These are phyloP conservation scores for Anthophora plumipes DNA, from an alignment of 2,888 invertebrate species.

Conservation along the genomic window DNA sequence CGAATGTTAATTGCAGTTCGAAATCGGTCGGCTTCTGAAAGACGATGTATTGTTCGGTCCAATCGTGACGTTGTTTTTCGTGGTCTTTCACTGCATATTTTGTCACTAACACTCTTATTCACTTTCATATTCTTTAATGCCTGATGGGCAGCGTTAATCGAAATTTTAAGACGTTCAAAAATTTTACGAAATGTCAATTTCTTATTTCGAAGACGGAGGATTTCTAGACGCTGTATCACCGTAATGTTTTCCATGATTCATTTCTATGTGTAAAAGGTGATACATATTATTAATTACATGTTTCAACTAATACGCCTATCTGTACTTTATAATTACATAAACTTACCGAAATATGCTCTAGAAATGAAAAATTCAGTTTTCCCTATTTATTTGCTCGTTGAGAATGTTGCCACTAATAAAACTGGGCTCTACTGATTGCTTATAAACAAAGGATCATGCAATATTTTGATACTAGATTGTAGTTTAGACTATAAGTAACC, in stretches of 20 bases:
- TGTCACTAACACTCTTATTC: background rate
- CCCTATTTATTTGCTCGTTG: too few species aligned
- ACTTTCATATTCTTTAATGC: conserved; percentile 4
- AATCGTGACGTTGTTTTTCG: conserved; percentile 5
- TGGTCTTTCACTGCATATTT: background rate
- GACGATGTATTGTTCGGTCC: background rate
- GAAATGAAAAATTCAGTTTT: too few species aligned
- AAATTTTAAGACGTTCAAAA: conserved; percentile 1
- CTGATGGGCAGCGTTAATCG: background rate
- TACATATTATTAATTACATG: background rate
- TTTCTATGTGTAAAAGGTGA: conserved; percentile 1
- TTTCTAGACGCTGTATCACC: background rate
- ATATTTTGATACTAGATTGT: too few species aligned
- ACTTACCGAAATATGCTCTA: too few species aligned
- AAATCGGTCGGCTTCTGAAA: conserved; percentile 2
- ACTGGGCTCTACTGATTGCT: too few species aligned
- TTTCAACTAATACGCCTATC: too few species aligned
- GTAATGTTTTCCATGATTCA: background rate
- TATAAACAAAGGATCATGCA: too few species aligned
- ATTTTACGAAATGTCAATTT: conserved; percentile 4
- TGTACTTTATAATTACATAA: too few species aligned
- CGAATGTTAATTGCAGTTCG: background rate
- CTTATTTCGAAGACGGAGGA: background rate
- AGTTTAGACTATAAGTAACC: too few species aligned
- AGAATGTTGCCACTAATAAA: too few species aligned